phyloP scores from a whole-genome alignment of 2,797 vertebrate species.

The Vespertilio murinus region DNA sequence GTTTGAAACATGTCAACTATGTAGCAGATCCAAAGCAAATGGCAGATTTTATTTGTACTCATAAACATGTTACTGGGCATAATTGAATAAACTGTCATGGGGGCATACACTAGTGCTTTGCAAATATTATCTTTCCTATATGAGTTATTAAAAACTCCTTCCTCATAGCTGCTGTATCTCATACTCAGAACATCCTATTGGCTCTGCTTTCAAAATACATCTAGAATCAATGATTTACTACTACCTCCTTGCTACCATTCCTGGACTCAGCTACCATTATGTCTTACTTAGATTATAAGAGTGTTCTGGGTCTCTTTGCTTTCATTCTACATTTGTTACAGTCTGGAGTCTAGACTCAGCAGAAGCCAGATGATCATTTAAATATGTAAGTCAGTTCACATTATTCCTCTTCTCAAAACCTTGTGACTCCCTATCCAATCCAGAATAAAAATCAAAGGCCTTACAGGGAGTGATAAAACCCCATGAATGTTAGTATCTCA shows the following conservation, averaged over 20 bases:
- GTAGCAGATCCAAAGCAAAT: not conserved
- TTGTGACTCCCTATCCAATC: not conserved
- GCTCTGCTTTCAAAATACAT: not conserved
- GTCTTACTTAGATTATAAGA: not conserved
- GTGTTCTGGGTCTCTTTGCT: not conserved
- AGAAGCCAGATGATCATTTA: not conserved
- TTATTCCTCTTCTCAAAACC: not conserved
- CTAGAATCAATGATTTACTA: not conserved
- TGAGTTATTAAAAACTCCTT: not conserved
- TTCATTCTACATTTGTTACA: not conserved
- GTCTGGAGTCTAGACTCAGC: not conserved
- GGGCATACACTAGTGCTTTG: not conserved
- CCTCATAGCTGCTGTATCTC: not conserved
- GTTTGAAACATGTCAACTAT: not conserved
- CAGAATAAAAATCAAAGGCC: not conserved
- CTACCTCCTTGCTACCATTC: not conserved
- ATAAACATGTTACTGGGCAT: not conserved
- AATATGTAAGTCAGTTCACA: not conserved
- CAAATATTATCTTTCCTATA: not conserved
- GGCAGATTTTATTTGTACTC: not conserved
- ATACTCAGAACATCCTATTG: not conserved
- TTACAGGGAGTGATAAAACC: not conserved
- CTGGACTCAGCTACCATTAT: not conserved
- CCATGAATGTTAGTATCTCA: not conserved
- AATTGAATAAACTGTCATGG: accelerated